phyloP scores from a whole-genome alignment of 2,888 invertebrate species.

The Machimus atricapillus region DNA sequence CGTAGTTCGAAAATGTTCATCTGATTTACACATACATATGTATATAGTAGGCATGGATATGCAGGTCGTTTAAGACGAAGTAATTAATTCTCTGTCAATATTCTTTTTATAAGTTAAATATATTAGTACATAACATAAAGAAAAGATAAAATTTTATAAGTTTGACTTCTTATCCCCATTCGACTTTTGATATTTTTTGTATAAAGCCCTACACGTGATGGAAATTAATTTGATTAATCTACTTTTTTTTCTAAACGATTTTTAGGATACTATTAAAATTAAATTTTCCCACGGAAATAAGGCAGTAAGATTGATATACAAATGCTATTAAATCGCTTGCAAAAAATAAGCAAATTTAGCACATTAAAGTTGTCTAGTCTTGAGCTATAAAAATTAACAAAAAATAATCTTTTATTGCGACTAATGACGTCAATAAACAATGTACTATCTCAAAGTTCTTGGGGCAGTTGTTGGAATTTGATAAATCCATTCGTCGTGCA shows the following conservation, averaged over 20 bases:
- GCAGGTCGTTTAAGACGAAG: no score
- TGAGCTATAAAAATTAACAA: not conserved
- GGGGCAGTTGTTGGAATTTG: not conserved
- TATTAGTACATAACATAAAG: no score
- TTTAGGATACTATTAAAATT: not conserved
- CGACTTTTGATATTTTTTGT: no score
- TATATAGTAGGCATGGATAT: no score
- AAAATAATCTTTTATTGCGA: not conserved
- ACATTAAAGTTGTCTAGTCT: not conserved
- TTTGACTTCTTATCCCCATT: no score
- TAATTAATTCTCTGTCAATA: no score
- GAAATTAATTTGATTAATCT: no score
- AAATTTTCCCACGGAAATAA: not conserved
- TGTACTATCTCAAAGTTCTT: not conserved
- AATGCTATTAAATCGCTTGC: not conserved
- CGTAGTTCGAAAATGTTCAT: not conserved
- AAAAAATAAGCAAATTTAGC: not conserved
- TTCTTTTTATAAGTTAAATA: no score
- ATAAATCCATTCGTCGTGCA: not conserved
- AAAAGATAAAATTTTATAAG: no score
- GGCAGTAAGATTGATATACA: not conserved
- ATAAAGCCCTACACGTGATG: no score
- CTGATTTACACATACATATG: not conserved
- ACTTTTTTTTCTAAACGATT: no score
- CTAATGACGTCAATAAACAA: not conserved